phyloP scores from a whole-genome alignment of 2,113 vertebrate genomes.

The Sturnus vulgaris region DNA sequence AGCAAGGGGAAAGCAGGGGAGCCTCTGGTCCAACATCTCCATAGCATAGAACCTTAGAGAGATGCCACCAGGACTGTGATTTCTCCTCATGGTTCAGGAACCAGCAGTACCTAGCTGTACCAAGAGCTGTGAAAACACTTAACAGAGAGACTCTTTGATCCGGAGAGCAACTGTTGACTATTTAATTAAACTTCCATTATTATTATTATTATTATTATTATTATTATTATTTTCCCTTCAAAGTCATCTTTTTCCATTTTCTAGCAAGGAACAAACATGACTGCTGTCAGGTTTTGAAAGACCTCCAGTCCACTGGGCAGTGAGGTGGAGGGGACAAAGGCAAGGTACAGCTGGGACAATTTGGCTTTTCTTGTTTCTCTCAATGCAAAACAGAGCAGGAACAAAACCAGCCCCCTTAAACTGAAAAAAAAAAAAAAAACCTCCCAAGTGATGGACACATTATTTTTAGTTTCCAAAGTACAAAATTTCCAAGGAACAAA shows the following conservation, averaged over 20 bases:
- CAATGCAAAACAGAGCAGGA: background rate
- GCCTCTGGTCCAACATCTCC: accelerated
- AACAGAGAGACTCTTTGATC: background rate
- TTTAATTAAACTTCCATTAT: background rate
- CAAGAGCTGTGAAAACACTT: background rate
- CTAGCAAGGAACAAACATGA: background rate
- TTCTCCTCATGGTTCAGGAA: background rate
- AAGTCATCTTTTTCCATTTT: background rate
- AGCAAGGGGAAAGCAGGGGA: background rate
- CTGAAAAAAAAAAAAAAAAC: background rate
- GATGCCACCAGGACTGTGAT: background rate
- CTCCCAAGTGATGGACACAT: background rate
- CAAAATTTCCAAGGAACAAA: background rate
- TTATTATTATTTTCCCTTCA: background rate
- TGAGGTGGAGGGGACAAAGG: background rate
- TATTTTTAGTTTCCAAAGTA: background rate
- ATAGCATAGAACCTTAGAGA: background rate
- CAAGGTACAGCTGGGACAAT: background rate
- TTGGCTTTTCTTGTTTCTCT: background rate
- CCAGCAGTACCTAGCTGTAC: background rate
- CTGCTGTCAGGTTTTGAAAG: background rate
- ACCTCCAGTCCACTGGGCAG: background rate
- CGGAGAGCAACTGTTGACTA: background rate
- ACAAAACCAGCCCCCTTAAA: background rate
- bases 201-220: background rate